Percentiles rank a stretch among this genome's conserved stretches.
These are phyloP conservation scores for Agrochola macilenta DNA, from an alignment of 2,888 invertebrate genomes.

Conservation along the genomic window DNA sequence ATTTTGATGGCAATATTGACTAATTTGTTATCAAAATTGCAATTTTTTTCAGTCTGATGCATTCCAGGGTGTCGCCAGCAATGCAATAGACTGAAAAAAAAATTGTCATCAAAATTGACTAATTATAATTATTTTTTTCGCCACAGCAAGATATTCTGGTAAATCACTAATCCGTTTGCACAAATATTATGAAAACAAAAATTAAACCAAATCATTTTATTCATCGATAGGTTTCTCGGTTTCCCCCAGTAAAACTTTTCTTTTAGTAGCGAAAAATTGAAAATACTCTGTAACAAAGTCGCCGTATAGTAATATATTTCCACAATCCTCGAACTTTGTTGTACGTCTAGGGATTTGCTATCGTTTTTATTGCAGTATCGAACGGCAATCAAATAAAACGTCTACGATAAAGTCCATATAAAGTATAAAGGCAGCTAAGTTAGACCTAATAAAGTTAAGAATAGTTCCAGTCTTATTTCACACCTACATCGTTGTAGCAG, in stretches of 20 bases:
- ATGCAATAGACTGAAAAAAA: too few relatives aligned
- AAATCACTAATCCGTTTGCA: neutral
- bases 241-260: conserved; percentile 40
- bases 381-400: conserved; percentile 61
- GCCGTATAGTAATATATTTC: conserved; percentile 47
- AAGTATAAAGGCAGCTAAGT: conserved; percentile 60
- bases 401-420: conserved; percentile 54
- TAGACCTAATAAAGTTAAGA: conserved; percentile 60
- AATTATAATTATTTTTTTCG: too few relatives aligned
- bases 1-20: too few relatives aligned
- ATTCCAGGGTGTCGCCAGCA: too few relatives aligned
- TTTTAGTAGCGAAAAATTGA: conserved; percentile 52
- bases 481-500: conserved; percentile 46
- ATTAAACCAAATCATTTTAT: conserved; percentile 10
- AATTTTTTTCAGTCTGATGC: too few relatives aligned
- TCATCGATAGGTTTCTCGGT: conserved; percentile 22
- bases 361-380: conserved; percentile 61
- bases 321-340: conserved; percentile 59
- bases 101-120: neutral
- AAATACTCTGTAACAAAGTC: conserved; percentile 59
- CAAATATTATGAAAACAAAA: neutral
- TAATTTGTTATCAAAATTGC: too few relatives aligned
- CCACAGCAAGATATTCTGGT: too few relatives aligned
- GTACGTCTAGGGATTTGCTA: conserved; percentile 59
- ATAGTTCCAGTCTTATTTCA: conserved; percentile 52